phyloP scores from a whole-genome alignment of 2,113 vertebrate genomes.

The Chaetura pelagica region DNA sequence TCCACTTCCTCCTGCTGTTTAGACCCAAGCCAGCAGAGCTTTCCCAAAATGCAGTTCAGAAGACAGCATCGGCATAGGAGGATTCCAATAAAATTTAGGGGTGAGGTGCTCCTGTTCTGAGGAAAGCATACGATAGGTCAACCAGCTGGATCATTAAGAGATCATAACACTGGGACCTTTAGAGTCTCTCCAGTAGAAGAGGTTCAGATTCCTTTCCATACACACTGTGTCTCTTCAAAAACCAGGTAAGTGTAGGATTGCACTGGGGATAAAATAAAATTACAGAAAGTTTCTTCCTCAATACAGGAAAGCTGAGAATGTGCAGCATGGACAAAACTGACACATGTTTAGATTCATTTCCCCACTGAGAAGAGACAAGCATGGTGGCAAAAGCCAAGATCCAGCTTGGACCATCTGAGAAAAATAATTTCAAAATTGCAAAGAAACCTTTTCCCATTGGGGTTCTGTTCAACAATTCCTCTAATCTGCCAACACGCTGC shows the following conservation, averaged over 20 bases:
- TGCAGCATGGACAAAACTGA: not conserved
- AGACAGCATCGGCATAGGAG: not conserved
- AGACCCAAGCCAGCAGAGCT: not conserved
- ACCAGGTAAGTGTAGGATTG: not conserved
- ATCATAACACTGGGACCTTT: not conserved
- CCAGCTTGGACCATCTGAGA: not conserved
- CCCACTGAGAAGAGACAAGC: not conserved
- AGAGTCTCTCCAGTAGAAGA: not conserved
- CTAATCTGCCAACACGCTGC: not conserved
- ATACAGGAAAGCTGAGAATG: not conserved
- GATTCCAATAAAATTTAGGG: not conserved
- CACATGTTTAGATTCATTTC: not conserved
- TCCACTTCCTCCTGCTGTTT: not conserved
- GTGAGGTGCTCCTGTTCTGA: not conserved
- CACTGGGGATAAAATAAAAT: not conserved
- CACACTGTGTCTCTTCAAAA: not conserved
- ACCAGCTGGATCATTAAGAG: not conserved
- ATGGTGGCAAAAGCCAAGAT: not conserved
- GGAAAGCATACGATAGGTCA: not conserved
- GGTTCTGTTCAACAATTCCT: not conserved
- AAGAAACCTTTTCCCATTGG: slow-evolving; percentile 3
- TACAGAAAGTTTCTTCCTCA: not conserved
- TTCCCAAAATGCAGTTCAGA: not conserved
- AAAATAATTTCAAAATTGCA: not conserved
- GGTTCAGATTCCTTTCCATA: not conserved